Base-by-base conservation (phyloP, 2,797 vertebrate genomes). In the Sardinella longiceps region DNA sequence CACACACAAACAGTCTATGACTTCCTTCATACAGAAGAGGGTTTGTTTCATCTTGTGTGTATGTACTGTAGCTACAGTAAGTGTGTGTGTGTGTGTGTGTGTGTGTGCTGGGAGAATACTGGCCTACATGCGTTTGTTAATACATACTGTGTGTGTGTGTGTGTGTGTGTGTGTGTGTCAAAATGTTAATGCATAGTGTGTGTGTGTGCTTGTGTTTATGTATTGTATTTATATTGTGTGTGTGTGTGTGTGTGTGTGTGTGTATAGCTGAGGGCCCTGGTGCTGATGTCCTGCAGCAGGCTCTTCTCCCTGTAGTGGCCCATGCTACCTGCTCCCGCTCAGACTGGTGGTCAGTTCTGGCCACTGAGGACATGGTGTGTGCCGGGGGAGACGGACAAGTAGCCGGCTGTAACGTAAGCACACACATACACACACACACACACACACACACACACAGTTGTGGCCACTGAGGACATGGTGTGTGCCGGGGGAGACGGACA, bases 401-500 rank as follows among this genome's bases (percentile, higher is more conserved):
- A 88, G 91, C 97, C 0, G 94, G 96, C 0, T 98, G 97, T 92
- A 96, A 95, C 0, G 97, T 98, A 92, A 96, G 97, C 70, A 23
- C 20, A 37, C 60, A 50, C 60, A n/a, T 43, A 48, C n/a, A 37
- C 25, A 63, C 15, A 66, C 25, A 66, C 37, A 23, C 23, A 43
- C 66, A 74, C 48, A 11, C 66, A 15, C 30, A 43, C 39, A 46
- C 63, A 70, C 63, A 66, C 25, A 14, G 3, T 0, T 85, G 58
- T 23, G 2, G 96, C 97, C 88, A 92, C 0, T 11, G 0, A 90
- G 0, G 95, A 88, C 23, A 97, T 97, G 96, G 90, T 97, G 83
- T 97, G 97, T 0, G 97, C 97, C 0, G 97, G 97, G 0, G 97
- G 97, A 0, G 97, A 98, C 0, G 97, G 97, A 0, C 18, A 96